Conservation (phyloP, 2,113 vertebrate genomes). For the Microcebus ravelobensis region DNA sequence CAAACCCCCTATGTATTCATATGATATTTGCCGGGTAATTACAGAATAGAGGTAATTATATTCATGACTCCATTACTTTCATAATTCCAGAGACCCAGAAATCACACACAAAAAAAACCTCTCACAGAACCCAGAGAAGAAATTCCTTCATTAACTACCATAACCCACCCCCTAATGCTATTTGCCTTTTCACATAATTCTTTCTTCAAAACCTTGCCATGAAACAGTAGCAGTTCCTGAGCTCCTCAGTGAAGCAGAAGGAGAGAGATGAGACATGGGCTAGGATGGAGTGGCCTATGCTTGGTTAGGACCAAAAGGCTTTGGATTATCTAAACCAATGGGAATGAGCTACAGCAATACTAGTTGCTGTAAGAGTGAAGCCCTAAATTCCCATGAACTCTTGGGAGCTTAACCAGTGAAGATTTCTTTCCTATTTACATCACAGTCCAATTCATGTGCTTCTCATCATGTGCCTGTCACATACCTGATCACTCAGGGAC, state of each 20-base stretch:
- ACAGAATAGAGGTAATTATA: constrained; percentile 83
- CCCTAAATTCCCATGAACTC: background rate
- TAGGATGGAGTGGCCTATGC: background rate
- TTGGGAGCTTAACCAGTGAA: background rate
- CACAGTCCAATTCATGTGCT: background rate
- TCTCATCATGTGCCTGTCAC: background rate
- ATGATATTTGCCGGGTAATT: constrained; percentile 82
- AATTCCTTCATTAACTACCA: constrained; percentile 49
- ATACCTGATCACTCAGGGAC: background rate
- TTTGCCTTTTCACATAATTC: background rate
- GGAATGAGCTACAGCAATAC: background rate
- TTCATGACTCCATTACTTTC: constrained; percentile 81
- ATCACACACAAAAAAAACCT: constrained; percentile 29
- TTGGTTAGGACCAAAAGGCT: background rate
- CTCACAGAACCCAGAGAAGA: constrained; percentile 47
- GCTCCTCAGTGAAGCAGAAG: background rate
- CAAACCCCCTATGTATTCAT: constrained; percentile 81
- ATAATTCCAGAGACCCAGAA: constrained; percentile 76
- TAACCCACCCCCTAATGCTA: background rate
- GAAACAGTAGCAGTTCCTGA: background rate
- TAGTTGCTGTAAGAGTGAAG: background rate
- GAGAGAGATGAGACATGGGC: background rate
- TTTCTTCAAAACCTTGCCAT: background rate
- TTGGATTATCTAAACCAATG: background rate
- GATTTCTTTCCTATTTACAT: background rate